Percentiles rank a stretch among this genome's conserved stretches.
Evolutionary conservation across 2,797 vertebrate species (phyloP).

Genomic region (Anguilla megastoma): DNA sequence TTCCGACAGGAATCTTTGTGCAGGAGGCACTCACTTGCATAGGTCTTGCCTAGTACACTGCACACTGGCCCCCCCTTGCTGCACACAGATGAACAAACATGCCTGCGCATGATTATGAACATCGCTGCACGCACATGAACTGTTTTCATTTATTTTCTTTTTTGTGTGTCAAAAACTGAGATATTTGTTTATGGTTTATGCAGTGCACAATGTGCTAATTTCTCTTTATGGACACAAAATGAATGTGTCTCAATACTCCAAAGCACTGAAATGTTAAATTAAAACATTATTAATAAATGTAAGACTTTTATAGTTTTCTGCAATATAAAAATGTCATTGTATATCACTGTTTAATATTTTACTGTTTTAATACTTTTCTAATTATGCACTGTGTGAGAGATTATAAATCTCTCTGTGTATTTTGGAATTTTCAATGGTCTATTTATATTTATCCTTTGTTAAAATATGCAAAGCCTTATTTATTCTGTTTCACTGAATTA

Average conservation of each 20-base stretch:
- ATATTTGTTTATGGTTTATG: background rate
- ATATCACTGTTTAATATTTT: background rate
- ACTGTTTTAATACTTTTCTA: background rate
- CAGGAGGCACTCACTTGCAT: conserved; percentile 68
- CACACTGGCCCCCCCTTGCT: conserved; percentile 75
- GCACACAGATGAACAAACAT: conserved; percentile 25
- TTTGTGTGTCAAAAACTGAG: background rate
- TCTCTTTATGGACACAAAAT: background rate
- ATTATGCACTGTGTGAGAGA: background rate
- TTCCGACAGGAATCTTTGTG: conserved; percentile 74
- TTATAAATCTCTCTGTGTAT: background rate
- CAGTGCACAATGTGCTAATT: background rate
- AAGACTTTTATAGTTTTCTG: background rate
- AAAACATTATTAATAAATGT: background rate
- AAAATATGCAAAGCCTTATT: conserved; percentile 6
- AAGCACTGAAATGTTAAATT: background rate
- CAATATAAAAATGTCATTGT: background rate
- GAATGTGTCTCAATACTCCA: background rate
- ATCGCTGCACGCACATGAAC: background rate
- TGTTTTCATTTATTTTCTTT: background rate
- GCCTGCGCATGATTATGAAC: background rate
- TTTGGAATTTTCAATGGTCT: background rate
- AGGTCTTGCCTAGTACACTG: conserved; percentile 72
- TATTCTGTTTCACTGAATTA: background rate
- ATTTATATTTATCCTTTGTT: background rate